Evolutionary conservation across 1,140 invertebrate species (phyloP).

Genomic region (Agrypnia vestita): DNA sequence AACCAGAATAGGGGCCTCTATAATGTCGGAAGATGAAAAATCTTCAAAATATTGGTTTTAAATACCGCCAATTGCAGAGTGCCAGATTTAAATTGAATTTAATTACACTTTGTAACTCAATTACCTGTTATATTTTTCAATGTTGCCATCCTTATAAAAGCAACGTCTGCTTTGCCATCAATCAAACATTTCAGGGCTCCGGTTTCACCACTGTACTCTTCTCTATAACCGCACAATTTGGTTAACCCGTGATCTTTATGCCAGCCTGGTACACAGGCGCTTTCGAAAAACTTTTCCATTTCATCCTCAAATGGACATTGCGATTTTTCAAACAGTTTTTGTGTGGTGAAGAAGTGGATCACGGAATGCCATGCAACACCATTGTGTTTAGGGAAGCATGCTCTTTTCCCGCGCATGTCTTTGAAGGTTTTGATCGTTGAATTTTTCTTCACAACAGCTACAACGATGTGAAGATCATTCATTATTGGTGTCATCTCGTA

Average conservation of each 20-base stretch:
- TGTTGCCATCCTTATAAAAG: conserved; percentile 84
- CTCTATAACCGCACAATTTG: conserved; percentile 62
- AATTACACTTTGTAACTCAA: too few species aligned
- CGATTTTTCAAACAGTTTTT: conserved; percentile 65
- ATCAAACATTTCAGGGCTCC: conserved; percentile 86
- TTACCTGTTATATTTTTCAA: conserved; percentile 78
- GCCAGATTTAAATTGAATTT: too few species aligned
- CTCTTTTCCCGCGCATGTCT: conserved; percentile 79
- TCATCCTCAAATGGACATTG: conserved; percentile 68
- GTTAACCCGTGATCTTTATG: conserved; percentile 55
- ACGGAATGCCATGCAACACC: conserved; percentile 79
- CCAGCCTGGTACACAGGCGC: conserved; percentile 75
- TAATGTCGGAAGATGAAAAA: too few species aligned
- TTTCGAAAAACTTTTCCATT: conserved; percentile 76
- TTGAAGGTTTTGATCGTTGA: conserved; percentile 74
- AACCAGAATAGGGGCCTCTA: too few species aligned
- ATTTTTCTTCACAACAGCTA: conserved; percentile 80
- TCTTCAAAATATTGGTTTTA: too few species aligned
- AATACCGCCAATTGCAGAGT: too few species aligned
- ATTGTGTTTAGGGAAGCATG: conserved; percentile 80
- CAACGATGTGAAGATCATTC: conserved; percentile 77
- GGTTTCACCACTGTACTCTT: conserved; percentile 71
- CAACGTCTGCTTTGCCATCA: conserved; percentile 87
- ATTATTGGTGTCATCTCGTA: conserved; percentile 77
- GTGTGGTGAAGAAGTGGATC: conserved; percentile 73